phyloP scores from a whole-genome alignment of 2,113 vertebrate genomes.

The Mus pahari region DNA sequence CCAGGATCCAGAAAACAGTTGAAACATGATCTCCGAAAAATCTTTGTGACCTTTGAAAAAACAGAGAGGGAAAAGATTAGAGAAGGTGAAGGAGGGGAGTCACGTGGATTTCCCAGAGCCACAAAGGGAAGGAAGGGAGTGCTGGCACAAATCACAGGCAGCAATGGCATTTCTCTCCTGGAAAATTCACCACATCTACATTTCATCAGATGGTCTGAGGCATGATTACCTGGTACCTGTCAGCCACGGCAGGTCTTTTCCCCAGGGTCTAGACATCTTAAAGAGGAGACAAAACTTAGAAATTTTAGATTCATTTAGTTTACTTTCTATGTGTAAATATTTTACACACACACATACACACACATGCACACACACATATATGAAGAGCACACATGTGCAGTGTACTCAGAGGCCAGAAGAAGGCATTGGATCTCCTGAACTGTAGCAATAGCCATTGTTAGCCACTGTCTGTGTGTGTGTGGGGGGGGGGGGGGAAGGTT shows the following conservation, averaged over 20 bases:
- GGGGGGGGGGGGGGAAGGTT: no score
- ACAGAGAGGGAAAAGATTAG: not conserved
- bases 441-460: not conserved
- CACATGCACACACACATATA: no score
- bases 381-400: not conserved
- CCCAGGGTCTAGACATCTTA: not conserved
- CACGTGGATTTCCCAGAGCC: not conserved
- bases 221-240: not conserved
- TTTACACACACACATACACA: no score
- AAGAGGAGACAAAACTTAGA: not conserved
- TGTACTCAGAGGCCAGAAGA: not conserved
- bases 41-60: not conserved
- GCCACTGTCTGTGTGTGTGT: no score
- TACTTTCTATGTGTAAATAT: not conserved
- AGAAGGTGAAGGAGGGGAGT: no score
- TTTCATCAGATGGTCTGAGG: not conserved
- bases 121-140: no score
- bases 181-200: no score
- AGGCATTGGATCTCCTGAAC: not conserved
- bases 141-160: not conserved
- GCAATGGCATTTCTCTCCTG: not conserved
- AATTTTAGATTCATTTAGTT: not conserved
- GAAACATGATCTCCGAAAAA: not conserved
- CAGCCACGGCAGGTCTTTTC: not conserved
- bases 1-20: not conserved